Percentiles rank a stretch among this genome's conserved stretches.
Conservation (phyloP, 2,888 invertebrate genomes). For the Tipula vernalis region DNA sequence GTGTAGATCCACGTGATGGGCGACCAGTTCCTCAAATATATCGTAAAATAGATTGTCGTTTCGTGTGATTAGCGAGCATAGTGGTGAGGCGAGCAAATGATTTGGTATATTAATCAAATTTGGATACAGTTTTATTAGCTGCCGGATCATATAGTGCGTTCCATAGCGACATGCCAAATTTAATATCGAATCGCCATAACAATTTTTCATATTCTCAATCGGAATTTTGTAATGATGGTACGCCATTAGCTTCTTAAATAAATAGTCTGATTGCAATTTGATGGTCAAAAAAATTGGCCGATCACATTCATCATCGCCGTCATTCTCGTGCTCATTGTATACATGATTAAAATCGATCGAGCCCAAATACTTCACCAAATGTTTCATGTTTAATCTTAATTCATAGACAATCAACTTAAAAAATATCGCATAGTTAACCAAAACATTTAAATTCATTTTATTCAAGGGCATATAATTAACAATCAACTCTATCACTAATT, state of each 20-base stretch:
- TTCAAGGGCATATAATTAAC: not conserved
- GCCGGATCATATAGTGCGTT: not conserved
- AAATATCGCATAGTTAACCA: not conserved
- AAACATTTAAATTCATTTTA: not conserved
- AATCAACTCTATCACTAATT: not conserved
- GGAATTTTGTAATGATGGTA: not conserved
- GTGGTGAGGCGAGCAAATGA: not conserved
- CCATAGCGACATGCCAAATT: not conserved
- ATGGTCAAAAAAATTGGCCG: not conserved
- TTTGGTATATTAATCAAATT: not conserved
- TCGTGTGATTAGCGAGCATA: not conserved
- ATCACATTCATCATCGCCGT: not conserved
- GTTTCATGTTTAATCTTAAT: not conserved
- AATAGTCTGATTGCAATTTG: not conserved
- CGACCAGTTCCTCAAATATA: not conserved
- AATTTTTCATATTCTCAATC: not conserved
- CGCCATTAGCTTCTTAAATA: not conserved
- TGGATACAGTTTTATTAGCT: not conserved
- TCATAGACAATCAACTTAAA: not conserved
- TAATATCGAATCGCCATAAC: not conserved
- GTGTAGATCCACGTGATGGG: not conserved
- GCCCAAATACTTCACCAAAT: not conserved
- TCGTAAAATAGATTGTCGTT: not conserved
- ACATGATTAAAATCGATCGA: not conserved
- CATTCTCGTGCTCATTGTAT: not conserved